phyloP scores from a whole-genome alignment of 1,140 invertebrate species.

The Heterodera schachtii region DNA sequence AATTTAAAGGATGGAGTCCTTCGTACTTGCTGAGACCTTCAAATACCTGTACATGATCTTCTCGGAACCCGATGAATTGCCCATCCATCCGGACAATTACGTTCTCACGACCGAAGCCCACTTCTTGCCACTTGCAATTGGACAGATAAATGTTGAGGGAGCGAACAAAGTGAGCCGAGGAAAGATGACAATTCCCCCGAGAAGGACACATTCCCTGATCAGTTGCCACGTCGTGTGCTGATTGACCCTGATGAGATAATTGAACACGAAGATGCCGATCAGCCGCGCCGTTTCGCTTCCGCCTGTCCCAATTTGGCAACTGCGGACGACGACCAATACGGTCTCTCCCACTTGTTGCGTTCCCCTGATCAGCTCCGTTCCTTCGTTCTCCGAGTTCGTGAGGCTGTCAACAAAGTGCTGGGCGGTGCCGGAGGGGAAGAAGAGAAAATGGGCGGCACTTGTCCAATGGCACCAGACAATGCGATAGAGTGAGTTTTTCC shows the following conservation, averaged over 20 bases:
- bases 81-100: slow-evolving; percentile 90
- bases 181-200: background rate
- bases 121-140: slow-evolving; percentile 78
- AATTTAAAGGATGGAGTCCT: slow-evolving; percentile 85
- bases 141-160: slow-evolving; percentile 25
- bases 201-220: slow-evolving; percentile 35
- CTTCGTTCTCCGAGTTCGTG: slow-evolving; percentile 4
- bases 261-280: slow-evolving; percentile 37
- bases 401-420: slow-evolving; percentile 20
- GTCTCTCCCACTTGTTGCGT: background rate
- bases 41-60: slow-evolving; percentile 95
- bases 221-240: slow-evolving; percentile 59
- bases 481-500: background rate
- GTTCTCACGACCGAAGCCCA: slow-evolving; percentile 96
- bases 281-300: slow-evolving; percentile 24
- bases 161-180: background rate
- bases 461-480: slow-evolving; percentile 25
- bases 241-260: slow-evolving; percentile 60
- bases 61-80: slow-evolving; percentile 81
- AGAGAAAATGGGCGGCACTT: background rate
- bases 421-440: slow-evolving; percentile 4
- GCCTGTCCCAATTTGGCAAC: slow-evolving; percentile 42
- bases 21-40: slow-evolving; percentile 94
- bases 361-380: slow-evolving; percentile 18
- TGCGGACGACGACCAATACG: background rate